Percentiles rank a stretch among this genome's conserved stretches.
These are phyloP conservation scores for Urophycis tenuis DNA, from an alignment of 2,797 vertebrate species.

Conservation along the genomic window DNA sequence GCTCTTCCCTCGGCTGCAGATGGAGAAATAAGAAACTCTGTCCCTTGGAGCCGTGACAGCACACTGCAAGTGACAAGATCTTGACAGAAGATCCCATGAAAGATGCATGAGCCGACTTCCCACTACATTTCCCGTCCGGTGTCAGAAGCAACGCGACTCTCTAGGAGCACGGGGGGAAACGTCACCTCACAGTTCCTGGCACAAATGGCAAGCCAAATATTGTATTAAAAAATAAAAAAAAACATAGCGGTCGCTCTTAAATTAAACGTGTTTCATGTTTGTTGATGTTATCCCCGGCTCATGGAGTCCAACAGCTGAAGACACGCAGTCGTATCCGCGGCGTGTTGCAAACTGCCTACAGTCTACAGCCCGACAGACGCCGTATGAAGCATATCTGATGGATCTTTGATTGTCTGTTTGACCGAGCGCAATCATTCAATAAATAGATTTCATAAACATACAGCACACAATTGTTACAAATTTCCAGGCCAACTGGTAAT, in stretches of 20 bases:
- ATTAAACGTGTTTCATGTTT: not conserved
- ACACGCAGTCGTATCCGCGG: not conserved
- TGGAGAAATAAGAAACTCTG: slow-evolving; percentile 18
- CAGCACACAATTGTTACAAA: not conserved
- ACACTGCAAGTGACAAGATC: slow-evolving; percentile 37
- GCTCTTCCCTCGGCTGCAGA: not conserved
- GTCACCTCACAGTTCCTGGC: slow-evolving; percentile 21
- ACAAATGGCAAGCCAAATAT: not conserved
- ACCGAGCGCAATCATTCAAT: not conserved
- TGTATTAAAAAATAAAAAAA: too few species aligned
- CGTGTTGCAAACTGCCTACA: not conserved
- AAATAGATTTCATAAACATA: not conserved
- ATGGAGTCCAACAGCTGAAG: not conserved
- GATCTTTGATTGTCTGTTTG: not conserved
- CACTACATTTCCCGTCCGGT: slow-evolving; percentile 19
- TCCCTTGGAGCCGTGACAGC: slow-evolving; percentile 22
- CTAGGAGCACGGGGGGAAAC: slow-evolving; percentile 7
- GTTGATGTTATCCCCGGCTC: not conserved
- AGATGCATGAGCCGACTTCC: slow-evolving; percentile 46
- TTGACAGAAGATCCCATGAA: slow-evolving; percentile 43
- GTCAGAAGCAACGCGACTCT: slow-evolving; percentile 28
- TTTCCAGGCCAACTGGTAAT: not conserved
- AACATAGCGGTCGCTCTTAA: not conserved
- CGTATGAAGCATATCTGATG: not conserved
- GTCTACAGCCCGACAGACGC: not conserved